Base-by-base conservation (phyloP, 2,888 invertebrate species). In the Drosophila putrida region DNA sequence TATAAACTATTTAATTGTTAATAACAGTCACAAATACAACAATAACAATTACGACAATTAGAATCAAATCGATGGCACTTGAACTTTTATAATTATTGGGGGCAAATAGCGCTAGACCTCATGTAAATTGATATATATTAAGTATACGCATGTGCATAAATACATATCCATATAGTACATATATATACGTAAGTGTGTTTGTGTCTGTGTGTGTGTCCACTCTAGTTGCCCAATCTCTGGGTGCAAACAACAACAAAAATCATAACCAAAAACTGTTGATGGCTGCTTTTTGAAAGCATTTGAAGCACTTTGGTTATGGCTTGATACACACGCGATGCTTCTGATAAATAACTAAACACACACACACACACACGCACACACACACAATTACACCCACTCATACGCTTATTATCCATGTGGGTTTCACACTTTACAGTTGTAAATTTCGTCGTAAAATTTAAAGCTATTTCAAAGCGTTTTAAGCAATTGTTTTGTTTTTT, bases 31-130 rank as follows among this genome's bases (percentile, higher is more conserved):
- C 28, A 46, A n/a, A 35, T 15, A 27, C 25, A 27, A 51, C 13
- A 35, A 33, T 10, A 46, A 36, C 20, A 33, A 54, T 5, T n/a
- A 10, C 2, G 5, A 51, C n/a, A 79, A 79, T 79, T 71, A 57
- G 59, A 62, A 65, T 79, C 53, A 62, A 66, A 87, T 87, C 68
- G 76, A 70, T 79, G 46, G 57, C 88, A 62, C 62, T 77, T 83
- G 80, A 88, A 85, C 82, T 72, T 54, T 47, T 46, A 58, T 72
- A 79, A 75, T 79, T 71, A 63, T 64, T 60, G 59, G 39, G 66
- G 63, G 28, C 64, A 68, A 75, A 60, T 64, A 38, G 60, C 50
- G 11, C 38, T 25, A 39, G 46, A 54, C 44, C 49, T 6, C 61
- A 61, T 71, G 39, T 78, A 65, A 66, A 77, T 75, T 71, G 47